Evolutionary conservation across 2,113 vertebrate species (phyloP).

Genomic region (Pelecanus crispus): DNA sequence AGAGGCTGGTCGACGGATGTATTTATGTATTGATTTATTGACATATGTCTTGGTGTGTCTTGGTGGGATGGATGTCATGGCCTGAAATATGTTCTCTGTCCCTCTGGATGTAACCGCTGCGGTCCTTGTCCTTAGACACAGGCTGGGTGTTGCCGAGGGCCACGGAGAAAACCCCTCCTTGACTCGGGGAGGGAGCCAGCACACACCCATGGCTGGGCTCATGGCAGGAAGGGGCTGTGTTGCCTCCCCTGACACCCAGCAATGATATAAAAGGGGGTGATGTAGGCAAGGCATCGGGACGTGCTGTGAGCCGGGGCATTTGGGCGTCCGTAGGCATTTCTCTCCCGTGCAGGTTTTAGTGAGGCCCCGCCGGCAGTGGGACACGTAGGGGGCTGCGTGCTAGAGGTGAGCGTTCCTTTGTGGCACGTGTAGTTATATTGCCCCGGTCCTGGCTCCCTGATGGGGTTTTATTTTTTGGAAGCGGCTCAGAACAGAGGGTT

Average conservation of each 20-base stretch:
- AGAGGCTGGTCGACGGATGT: accelerated
- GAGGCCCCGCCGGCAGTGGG: accelerated
- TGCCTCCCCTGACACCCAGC: accelerated
- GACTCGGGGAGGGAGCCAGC: neutral
- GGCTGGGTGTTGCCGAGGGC: neutral
- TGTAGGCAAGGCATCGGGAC: neutral
- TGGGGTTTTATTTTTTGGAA: neutral
- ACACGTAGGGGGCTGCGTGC: no score
- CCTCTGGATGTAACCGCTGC: neutral
- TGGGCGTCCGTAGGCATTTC: neutral
- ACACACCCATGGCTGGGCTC: accelerated
- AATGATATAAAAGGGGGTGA: neutral
- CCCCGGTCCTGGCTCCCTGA: neutral
- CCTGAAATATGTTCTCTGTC: neutral
- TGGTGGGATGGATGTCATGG: neutral
- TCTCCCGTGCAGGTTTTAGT: neutral
- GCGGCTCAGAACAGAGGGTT: neutral
- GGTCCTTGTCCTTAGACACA: neutral
- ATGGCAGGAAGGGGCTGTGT: accelerated
- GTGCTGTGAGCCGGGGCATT: neutral
- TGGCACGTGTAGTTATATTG: neutral
- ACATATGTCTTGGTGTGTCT: neutral
- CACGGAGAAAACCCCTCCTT: neutral
- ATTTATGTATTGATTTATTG: neutral
- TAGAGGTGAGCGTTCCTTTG: neutral